Conservation (phyloP, 2,888 invertebrate genomes). For the Drosophila algonquin region DNA sequence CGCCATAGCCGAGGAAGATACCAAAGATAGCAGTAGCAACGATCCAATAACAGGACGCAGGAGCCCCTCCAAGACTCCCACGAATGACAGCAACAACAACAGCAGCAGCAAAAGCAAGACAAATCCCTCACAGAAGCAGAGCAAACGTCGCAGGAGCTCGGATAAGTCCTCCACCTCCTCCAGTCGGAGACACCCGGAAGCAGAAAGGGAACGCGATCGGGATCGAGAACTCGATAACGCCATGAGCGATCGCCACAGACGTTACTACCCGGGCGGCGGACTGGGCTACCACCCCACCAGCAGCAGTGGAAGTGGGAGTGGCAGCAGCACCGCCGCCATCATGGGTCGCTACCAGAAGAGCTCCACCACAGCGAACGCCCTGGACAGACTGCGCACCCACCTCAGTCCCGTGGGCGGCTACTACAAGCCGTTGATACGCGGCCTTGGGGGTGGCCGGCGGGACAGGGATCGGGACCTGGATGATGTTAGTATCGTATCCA, state of each 20-base stretch:
- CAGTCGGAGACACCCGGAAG: slow-evolving; percentile 59
- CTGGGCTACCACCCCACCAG: slow-evolving; percentile 67
- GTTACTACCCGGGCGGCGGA: slow-evolving; percentile 79
- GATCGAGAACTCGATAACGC: slow-evolving; percentile 42
- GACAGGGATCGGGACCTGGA: slow-evolving; percentile 65
- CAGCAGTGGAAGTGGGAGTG: slow-evolving; percentile 39
- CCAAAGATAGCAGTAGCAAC: slow-evolving; percentile 41
- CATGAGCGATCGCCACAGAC: slow-evolving; percentile 83
- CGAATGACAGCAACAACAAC: slow-evolving; percentile 62
- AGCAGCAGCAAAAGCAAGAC: slow-evolving; percentile 45
- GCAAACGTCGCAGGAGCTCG: slow-evolving; percentile 69
- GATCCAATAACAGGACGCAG: slow-evolving; percentile 56
- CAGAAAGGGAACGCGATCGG: slow-evolving; percentile 52
- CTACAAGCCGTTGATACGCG: slow-evolving; percentile 83
- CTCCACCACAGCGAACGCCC: slow-evolving; percentile 80
- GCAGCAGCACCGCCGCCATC: slow-evolving; percentile 48
- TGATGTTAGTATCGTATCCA: slow-evolving; percentile 83
- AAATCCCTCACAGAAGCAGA: slow-evolving; percentile 49
- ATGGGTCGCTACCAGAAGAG: slow-evolving; percentile 81
- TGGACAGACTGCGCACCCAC: slow-evolving; percentile 83
- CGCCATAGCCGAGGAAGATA: slow-evolving; percentile 61
- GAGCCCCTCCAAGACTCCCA: slow-evolving; percentile 72
- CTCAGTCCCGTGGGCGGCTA: slow-evolving; percentile 83
- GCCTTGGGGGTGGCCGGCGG: slow-evolving; percentile 80
- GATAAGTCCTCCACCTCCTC: slow-evolving; percentile 62